Evolutionary conservation across 1,140 invertebrate genomes (phyloP), one percentile per base, ranked within the genome.

Genomic region (Drosophila setifemur): DNA sequence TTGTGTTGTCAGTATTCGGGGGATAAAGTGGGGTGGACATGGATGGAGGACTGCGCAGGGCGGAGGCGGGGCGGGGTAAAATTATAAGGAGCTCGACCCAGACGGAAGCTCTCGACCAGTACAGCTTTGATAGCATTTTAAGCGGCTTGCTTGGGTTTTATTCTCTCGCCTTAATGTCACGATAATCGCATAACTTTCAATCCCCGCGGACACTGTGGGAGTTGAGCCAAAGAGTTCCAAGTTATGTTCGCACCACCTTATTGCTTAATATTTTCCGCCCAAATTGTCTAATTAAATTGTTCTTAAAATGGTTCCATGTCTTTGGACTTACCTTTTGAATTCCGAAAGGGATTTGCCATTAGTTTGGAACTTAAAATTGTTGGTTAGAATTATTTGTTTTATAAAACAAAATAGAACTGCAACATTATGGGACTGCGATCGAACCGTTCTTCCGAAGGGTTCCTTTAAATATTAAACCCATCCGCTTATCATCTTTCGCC

Each of bases 101-200:
- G 74, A 85, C 63, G 54, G 61, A 69, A 53, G 71, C 52, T 18
- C 48, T 66, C 57, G 71, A 57, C 73, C 78, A 68, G 54, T 53
- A 60, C 33, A 39, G 54, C 79, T 77, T 74, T 78, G 79, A 82
- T 82, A 85, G 76, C 64, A 60, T 58, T 78, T 71, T 85, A 85
- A 83, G 79, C 58, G 54, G 73, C 79, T 74, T 78, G 64, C 61
- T 50, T 74, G 68, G 48, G 43, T 69, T 58, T 76, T 33, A 77
- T 70, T 77, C 40, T 73, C 50, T 78, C 70, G 70, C 74, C 61
- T 69, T 68, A 66, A 57, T 75, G 68, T 76, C 71, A 58, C 42
- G 82, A 81, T 86, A 86, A 86, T 86, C 82, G 54, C 67, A 86
- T 81, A 81, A 86, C 76, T 87, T 77, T 53, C 12, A 70, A 43